Evolutionary conservation across 2,113 vertebrate species (phyloP).

Genomic region (Planiliza haematocheilus): DNA sequence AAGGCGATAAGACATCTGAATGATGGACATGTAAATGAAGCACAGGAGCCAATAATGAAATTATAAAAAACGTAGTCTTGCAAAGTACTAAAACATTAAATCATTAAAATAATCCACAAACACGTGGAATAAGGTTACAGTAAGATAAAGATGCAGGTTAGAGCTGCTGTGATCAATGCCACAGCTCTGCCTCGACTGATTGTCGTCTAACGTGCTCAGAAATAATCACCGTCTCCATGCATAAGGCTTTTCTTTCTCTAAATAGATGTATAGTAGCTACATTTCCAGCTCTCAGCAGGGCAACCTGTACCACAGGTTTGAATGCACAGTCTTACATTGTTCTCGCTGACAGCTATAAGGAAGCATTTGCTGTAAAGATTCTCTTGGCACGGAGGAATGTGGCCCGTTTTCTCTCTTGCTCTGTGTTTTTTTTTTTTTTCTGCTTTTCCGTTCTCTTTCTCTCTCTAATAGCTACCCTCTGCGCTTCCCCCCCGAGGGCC

Average conservation of each 20-base stretch:
- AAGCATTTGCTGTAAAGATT: slow-evolving; percentile 18
- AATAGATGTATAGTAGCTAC: neutral
- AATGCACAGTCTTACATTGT: slow-evolving; percentile 6
- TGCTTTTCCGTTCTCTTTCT: slow-evolving; percentile 27
- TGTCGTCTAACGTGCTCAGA: neutral
- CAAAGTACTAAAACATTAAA: no score
- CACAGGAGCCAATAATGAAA: no score
- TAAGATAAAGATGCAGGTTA: no score
- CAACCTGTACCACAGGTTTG: slow-evolving; percentile 49
- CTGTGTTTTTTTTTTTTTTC: slow-evolving; percentile 60
- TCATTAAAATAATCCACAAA: no score
- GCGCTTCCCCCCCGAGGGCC: slow-evolving; percentile 51
- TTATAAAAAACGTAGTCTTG: no score
- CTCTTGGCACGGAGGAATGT: slow-evolving; percentile 61
- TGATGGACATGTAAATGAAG: no score
- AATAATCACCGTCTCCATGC: no score
- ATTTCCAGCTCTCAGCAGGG: slow-evolving; percentile 4
- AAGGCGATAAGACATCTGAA: no score
- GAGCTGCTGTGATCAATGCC: no score
- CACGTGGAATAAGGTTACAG: no score
- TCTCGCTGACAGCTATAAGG: slow-evolving; percentile 15
- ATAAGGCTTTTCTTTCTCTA: neutral
- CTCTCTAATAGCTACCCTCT: slow-evolving; percentile 67
- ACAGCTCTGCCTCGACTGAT: neutral
- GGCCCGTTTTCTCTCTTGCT: slow-evolving; percentile 37